Evolutionary conservation across 2,888 invertebrate genomes (phyloP).

Genomic region (Malthinus seriepunctatus): DNA sequence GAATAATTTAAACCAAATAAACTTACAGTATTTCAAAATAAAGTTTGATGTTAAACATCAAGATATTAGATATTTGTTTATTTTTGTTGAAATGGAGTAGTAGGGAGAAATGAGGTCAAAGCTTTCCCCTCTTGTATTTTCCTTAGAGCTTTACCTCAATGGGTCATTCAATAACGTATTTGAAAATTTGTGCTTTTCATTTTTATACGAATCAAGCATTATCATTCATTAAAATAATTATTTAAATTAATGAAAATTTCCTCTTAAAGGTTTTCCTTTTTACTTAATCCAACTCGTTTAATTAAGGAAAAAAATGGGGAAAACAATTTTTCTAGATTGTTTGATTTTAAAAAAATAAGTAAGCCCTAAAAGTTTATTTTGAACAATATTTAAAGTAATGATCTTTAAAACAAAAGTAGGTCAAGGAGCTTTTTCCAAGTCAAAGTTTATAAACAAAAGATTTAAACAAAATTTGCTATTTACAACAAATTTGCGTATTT

Average conservation of each 20-base stretch:
- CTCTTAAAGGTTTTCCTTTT: not conserved
- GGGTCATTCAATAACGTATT: conserved; percentile 38
- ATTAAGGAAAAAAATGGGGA: not conserved
- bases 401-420: conserved; percentile 12
- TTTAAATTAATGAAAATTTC: not conserved
- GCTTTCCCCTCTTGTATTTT: conserved; percentile 30
- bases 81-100: conserved; percentile 30
- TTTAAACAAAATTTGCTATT: not conserved
- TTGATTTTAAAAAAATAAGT: not conserved
- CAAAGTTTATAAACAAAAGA: conserved; percentile 4
- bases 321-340: not conserved
- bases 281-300: not conserved
- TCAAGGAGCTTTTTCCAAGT: conserved; percentile 5
- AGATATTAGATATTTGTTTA: conserved; percentile 34
- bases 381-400: conserved; percentile 9
- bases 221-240: conserved; percentile 2
- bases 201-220: conserved; percentile 20
- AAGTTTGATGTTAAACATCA: conserved; percentile 21
- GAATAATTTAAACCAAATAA: no score
- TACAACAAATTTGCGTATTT: not conserved
- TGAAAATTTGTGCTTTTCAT: conserved; percentile 18
- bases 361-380: not conserved
- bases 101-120: conserved; percentile 38
- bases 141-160: conserved; percentile 37
- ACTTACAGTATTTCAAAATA: conserved; percentile 7